Base-by-base conservation (phyloP, 2,888 invertebrate genomes). In the Physocephala rufipes region DNA sequence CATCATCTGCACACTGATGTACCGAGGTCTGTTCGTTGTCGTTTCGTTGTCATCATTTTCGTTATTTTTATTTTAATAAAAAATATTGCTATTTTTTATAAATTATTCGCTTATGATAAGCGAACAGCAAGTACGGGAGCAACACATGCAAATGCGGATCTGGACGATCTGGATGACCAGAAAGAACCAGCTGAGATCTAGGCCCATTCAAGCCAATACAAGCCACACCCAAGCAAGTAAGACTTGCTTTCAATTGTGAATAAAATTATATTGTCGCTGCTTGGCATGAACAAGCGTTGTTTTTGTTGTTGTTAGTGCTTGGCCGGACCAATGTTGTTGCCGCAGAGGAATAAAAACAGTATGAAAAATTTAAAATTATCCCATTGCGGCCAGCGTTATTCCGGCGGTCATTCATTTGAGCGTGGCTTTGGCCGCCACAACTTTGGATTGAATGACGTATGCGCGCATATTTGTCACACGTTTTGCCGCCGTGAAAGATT, bases 391-490 rank as follows among this genome's bases (percentile, higher is more conserved):
- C 19, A 26, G 28, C 26, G 16, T 59, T n/a, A 59, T 66, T 30
- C 67, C 72, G 70, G 61, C 55, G 47, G 63, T 49, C 45, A 59
- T 70, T 70, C 26, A 36, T 55, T 66, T 71, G 53, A 62, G 3
- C 59, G 61, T n/a, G 65, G 65, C 21, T n/a, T n/a, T 28, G 65
- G 12, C n/a, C 24, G 47, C 45, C 64, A 30, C 45, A 67, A 62
- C 51, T 28, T 36, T 68, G 75, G 26, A 36, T 62, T 28, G 36
- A 53, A 53, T 59, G 43, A 72, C n/a, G 76, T 75, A 74, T 74
- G 74, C 78, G 75, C 78, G 77, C 81, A 81, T 78, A 81, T 80
- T 81, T 82, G 78, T 81, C 81, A 77, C 79, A 79, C 80, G 78
- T 79, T 82, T 76, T 72, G 76, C 76, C 74, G 64, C 69, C 59